Base-by-base conservation (phyloP, 2,797 vertebrate genomes). In the Triplophysa yarkandensis region DNA sequence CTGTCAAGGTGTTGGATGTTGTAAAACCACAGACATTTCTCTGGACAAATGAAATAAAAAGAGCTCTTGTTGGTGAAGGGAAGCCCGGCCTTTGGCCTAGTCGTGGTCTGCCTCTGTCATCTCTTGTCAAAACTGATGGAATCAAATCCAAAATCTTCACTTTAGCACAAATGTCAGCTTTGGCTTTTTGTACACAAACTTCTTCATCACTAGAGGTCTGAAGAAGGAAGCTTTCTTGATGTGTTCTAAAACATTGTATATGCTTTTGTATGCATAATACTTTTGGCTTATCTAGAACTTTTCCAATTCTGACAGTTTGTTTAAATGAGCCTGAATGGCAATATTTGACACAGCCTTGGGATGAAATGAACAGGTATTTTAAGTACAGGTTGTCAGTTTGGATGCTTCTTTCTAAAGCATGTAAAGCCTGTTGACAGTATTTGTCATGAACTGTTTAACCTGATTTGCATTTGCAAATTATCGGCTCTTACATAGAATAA, bases 1-100 rank as follows among this genome's bases (percentile, higher is more conserved):
- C 58, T 84, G 71, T 87, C 81, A 83, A 82, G 80, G 87, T 83
- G 80, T 84, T 79, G 81, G 80, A 64, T 79, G 75, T 61, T 85
- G 80, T 83, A 80, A 79, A 55, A 82, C 82, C 84, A 44, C 78
- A 77, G 83, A 86, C 70, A 77, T 71, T 74, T 64, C 83, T 87
- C 83, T 86, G 78, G 71, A 82, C 81, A 79, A 85, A 74, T 80
- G 68, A 85, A 88, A 88, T 77, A 87, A 88, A 87, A 82, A 84
- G 74, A 72, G 79, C 74, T 78, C 80, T 86, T 85, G 83, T 84
- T 80, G 68, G 30, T 58, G 68, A 77, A 55, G 74, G 46, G 50
- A 80, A 79, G 81, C 77, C 81, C 74, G 28, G 41, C 71, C 74
- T 19, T 52, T 13, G 74, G 71, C 78, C 34, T 52, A 71, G 67